Conservation (phyloP, 1,140 invertebrate genomes). For the Zaprionus ghesquierei region DNA sequence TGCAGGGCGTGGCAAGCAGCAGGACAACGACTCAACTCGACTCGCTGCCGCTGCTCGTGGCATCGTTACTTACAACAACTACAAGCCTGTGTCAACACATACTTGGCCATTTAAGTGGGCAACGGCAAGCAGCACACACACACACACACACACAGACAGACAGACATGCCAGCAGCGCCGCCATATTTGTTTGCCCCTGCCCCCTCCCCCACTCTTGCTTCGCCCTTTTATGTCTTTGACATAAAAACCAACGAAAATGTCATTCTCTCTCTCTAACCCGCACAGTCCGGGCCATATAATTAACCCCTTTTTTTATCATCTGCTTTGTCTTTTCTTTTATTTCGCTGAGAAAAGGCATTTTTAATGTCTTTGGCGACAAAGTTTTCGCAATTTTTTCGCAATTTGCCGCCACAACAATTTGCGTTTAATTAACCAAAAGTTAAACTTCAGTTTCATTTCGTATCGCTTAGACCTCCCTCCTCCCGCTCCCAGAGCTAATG, state of each 20-base stretch:
- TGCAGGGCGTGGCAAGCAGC: slow-evolving; percentile 21
- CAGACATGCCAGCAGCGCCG: slow-evolving; percentile 21
- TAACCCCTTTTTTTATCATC: slow-evolving; percentile 58
- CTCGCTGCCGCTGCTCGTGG: slow-evolving; percentile 19
- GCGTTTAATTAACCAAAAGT: slow-evolving; percentile 81
- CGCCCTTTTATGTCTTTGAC: slow-evolving; percentile 62
- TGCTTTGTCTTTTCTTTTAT: slow-evolving; percentile 50
- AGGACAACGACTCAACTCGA: slow-evolving; percentile 46
- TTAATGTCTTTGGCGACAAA: slow-evolving; percentile 75
- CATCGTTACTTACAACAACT: slow-evolving; percentile 82
- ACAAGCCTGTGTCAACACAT: slow-evolving; percentile 82
- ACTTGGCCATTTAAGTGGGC: slow-evolving; percentile 81
- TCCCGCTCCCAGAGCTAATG: slow-evolving; percentile 48
- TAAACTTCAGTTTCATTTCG: slow-evolving; percentile 6
- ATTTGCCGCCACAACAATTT: slow-evolving; percentile 80
- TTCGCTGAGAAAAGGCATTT: slow-evolving; percentile 73
- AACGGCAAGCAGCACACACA: slow-evolving; percentile 37
- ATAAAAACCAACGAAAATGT: slow-evolving; percentile 66
- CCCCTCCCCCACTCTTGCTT: not conserved
- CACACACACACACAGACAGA: not conserved
- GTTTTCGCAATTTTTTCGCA: slow-evolving; percentile 76
- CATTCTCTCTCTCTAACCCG: slow-evolving; percentile 39
- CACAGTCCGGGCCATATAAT: slow-evolving; percentile 32
- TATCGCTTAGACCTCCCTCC: slow-evolving; percentile 40
- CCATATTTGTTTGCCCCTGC: slow-evolving; percentile 68